Percentiles rank a stretch among this genome's conserved stretches.
These are phyloP conservation scores for Enteromius treurensis DNA, from an alignment of 2,797 vertebrate species.

Conservation along the genomic window DNA sequence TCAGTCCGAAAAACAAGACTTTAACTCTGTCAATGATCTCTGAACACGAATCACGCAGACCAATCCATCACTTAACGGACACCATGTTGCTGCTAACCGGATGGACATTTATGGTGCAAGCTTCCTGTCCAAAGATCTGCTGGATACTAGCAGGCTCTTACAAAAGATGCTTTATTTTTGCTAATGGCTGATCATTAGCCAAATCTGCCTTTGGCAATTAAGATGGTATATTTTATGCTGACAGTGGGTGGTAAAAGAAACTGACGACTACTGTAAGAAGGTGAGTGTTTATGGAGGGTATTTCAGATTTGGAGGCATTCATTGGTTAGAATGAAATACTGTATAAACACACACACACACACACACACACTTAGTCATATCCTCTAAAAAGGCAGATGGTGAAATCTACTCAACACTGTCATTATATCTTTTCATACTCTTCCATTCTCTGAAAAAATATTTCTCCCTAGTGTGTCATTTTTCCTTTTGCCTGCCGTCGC, in stretches of 20 bases:
- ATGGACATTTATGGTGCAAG: constrained; percentile 35
- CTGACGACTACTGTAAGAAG: background rate
- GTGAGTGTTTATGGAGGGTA: constrained; percentile 29
- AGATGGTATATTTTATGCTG: background rate
- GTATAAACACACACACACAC: background rate
- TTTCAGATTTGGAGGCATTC: constrained; percentile 21
- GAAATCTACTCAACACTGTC: constrained; percentile 53
- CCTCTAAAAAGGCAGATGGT: constrained; percentile 61
- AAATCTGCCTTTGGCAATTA: constrained; percentile 30
- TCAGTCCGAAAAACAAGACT: constrained; percentile 49
- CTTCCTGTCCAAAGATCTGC: constrained; percentile 25
- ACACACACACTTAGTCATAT: constrained; percentile 27
- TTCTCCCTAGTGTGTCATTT: constrained; percentile 31
- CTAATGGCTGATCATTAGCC: constrained; percentile 11
- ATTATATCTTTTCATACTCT: constrained; percentile 56
- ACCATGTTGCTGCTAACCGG: constrained; percentile 21
- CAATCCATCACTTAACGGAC: background rate
- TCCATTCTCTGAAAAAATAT: constrained; percentile 12
- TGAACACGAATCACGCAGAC: background rate
- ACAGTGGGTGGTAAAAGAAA: constrained; percentile 25
- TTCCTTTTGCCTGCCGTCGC: background rate
- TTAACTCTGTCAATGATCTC: constrained; percentile 55
- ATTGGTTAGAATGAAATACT: background rate
- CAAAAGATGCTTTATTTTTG: constrained; percentile 3
- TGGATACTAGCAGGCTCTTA: background rate